Evolutionary conservation across 2,888 invertebrate genomes (phyloP), one percentile per base, ranked within the genome.

Genomic region (Hybos culiciformis): DNA sequence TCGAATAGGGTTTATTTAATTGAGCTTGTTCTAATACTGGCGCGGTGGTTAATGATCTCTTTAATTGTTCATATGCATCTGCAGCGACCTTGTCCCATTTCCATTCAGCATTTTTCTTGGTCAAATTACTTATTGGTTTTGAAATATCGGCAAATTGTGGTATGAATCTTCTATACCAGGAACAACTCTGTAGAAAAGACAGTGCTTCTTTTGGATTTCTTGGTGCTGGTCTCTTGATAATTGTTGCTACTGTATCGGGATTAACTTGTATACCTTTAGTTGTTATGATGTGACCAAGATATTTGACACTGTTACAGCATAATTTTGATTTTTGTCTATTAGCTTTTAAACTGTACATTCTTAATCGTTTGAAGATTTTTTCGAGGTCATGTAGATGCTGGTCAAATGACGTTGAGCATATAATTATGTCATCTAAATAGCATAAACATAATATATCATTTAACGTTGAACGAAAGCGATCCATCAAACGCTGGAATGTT

Each of bases 151-250:
- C 45, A 52, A 62, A 59, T 50, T 57, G 56, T 54, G 56, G 54
- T 53, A 59, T 54, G 45, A 54, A 51, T 42, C 56, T 20, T 9
- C 56, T 20, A 38, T 54, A 59, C 58, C 59, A 61, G 0, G 52
- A 54, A 12, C 50, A 51, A 2, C 50, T 56, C 45, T 59, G 56
- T 3, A 60, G n/a, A 37, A 60, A 50, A 11, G 46, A 47, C 1
- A 29, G 1, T 23, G 56, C 9, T 23, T 56, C 51, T 43, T 55
- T 46, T 0, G 56, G 53, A 24, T 54, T 55, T 34, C 38, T 41
- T 0, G 52, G 53, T 17, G 26, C 38, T 38, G 12, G 29, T 17
- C 50, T 21, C 17, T 43, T 41, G 20, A 20, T 3, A 15, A 50
- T 46, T 3, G 54, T 55, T 0, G 50, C 7, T 0, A 50, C 51